Percentiles rank a stretch among this genome's conserved stretches.
phyloP scores from a whole-genome alignment of 2,113 vertebrate species.

The Aythya baeri region DNA sequence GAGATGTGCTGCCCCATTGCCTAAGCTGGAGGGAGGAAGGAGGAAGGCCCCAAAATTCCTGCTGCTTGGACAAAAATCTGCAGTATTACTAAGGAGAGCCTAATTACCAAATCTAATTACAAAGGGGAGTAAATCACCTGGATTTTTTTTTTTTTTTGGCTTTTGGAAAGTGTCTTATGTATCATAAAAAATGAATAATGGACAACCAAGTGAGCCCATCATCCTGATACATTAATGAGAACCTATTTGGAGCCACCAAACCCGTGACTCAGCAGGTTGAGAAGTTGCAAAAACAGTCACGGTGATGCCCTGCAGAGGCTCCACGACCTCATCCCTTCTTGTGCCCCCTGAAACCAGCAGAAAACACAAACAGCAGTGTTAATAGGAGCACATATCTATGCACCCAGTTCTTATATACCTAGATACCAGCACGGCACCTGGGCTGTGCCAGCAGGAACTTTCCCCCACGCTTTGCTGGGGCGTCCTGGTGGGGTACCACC shows the following conservation, averaged over 20 bases:
- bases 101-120: neutral
- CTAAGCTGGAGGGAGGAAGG: neutral
- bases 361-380: accelerated
- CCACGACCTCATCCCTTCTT: neutral
- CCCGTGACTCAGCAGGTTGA: neutral
- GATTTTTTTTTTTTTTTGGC: neutral
- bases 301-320: neutral
- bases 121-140: neutral
- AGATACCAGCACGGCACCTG: accelerated
- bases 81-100: neutral
- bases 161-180: neutral
- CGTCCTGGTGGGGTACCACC: neutral
- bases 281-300: neutral
- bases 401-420: neutral
- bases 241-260: slow-evolving; percentile 20
- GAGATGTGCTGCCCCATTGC: too few relatives aligned
- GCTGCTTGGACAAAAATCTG: neutral
- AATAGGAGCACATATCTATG: neutral
- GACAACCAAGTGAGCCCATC: neutral
- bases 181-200: slow-evolving; percentile 34
- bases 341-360: neutral
- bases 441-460: neutral
- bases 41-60: neutral
- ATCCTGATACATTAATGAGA: neutral
- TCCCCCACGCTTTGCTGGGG: neutral